Percentiles rank a stretch among this genome's conserved stretches.
Evolutionary conservation across 2,888 invertebrate genomes (phyloP).

Genomic region (Folsomia candida): DNA sequence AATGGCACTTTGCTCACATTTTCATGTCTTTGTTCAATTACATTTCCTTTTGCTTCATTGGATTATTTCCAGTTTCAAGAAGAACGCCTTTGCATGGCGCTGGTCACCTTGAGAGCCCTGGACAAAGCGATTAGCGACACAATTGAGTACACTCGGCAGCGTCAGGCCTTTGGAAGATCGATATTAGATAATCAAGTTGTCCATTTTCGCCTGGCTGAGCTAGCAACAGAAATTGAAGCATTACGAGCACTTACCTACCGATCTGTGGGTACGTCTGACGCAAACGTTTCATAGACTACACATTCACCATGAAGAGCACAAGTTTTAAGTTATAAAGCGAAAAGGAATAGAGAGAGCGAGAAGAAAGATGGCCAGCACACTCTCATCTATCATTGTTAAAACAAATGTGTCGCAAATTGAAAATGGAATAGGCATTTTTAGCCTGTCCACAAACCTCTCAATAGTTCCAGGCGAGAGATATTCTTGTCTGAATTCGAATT

Average conservation of each 20-base stretch:
- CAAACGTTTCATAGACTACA: not conserved
- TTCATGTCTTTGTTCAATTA: not conserved
- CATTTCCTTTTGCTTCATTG: too few species aligned
- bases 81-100: constrained; percentile 56
- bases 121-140: constrained; percentile 52
- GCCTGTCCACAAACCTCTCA: too few species aligned
- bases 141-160: constrained; percentile 56
- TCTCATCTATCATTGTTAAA: constrained; percentile 38
- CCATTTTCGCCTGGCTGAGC: constrained; percentile 59
- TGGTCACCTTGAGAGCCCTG: constrained; percentile 48
- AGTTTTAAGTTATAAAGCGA: too few species aligned
- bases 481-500: too few species aligned
- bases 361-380: constrained; percentile 24
- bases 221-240: constrained; percentile 59
- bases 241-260: constrained; percentile 57
- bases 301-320: too few species aligned
- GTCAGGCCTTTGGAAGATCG: constrained; percentile 57
- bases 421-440: not conserved
- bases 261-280: constrained; percentile 53
- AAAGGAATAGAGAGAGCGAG: not conserved
- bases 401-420: constrained; percentile 22
- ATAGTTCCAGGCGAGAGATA: too few species aligned
- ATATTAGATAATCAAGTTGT: constrained; percentile 56
- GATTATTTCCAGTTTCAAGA: constrained; percentile 58
- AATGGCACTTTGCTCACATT: not conserved